Base-by-base conservation (phyloP, 2,888 invertebrate genomes). In the Pristionchus arcanus region DNA sequence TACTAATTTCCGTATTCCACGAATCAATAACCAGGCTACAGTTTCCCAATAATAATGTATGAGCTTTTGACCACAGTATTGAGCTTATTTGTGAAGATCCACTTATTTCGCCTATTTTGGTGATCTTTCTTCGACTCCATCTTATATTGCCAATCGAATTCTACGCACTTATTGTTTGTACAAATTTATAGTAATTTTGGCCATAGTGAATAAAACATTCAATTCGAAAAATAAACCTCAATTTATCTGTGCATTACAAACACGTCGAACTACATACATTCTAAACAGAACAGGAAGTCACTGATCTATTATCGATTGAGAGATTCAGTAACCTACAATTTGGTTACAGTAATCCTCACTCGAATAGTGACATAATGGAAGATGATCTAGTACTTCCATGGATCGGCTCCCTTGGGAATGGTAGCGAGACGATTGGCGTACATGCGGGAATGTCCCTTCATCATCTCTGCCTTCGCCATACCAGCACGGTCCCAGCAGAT, bases 361-460 rank as follows among this genome's bases (percentile, higher is more conserved):
- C 71, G 71, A 71, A 34, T 16, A 37, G 37, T 81, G 49, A 81
- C 49, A 37, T 49, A n/a, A 37, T 81, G 71, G 77, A 42, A 42
- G 77, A 25, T 63, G 16, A 9, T 49, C 55, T 55, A 88, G 55
- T 88, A 88, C 87, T 88, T 88, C 87, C 87, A 88, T 34, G 87
- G 87, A 28, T 88, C 87, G 74, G 74, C 87, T 31, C 66, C 66
- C 49, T 53, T 63, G 59, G 89, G 89, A 59, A 89, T 59, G 81
- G 89, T 13, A 28, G 55, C 63, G 59, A 81, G 15, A 59, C 89
- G 89, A n/a, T 89, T 55, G 49, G 89, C 89, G 63, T 42, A 89
- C 89, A 89, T 77, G 21, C 66, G 66, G 13, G 89, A 89, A 34
- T 77, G 81, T n/a, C 89, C 89, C 89, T 89, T 89, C 89, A 89